These are phyloP conservation scores for Tinea trinotella DNA, from an alignment of 2,888 invertebrate species.

Conservation along the genomic window DNA sequence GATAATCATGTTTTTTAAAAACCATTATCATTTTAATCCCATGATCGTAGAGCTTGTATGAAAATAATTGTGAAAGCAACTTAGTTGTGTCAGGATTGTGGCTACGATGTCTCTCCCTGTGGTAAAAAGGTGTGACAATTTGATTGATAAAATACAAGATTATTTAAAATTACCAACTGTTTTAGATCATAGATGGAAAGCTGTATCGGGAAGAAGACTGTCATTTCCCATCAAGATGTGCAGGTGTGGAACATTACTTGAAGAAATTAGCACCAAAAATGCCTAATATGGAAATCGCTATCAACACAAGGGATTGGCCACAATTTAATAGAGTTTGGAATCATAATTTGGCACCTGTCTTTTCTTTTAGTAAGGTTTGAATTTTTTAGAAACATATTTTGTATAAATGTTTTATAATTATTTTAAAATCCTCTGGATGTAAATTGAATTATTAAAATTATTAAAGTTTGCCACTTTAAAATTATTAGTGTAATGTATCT, in stretches of 20 bases:
- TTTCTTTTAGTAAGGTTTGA: constrained; percentile 93
- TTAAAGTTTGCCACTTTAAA: too few species aligned
- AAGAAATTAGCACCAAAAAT: constrained; percentile 77
- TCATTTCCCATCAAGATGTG: constrained; percentile 93
- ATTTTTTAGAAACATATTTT: constrained; percentile 18
- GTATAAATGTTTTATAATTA: constrained; percentile 9
- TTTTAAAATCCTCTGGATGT: constrained; percentile 5
- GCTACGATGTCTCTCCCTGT: too few species aligned
- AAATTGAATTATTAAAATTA: too few species aligned
- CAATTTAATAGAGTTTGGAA: constrained; percentile 80
- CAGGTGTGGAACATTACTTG: constrained; percentile 92
- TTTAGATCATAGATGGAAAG: constrained; percentile 86
- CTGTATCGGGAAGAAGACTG: constrained; percentile 88
- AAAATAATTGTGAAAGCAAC: too few species aligned
- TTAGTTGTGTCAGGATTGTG: too few species aligned
- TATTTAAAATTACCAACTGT: too few species aligned
- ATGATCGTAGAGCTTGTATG: too few species aligned
- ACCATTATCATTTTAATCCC: too few species aligned
- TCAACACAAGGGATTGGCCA: constrained; percentile 96
- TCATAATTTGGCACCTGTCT: constrained; percentile 80
- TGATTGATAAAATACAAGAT: too few species aligned
- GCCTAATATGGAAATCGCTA: constrained; percentile 86
- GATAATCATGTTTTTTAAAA: too few species aligned
- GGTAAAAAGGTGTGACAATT: too few species aligned
- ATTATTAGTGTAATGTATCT: too few species aligned